Conservation (phyloP, 2,888 invertebrate genomes). For the Ditula angustiorana region DNA sequence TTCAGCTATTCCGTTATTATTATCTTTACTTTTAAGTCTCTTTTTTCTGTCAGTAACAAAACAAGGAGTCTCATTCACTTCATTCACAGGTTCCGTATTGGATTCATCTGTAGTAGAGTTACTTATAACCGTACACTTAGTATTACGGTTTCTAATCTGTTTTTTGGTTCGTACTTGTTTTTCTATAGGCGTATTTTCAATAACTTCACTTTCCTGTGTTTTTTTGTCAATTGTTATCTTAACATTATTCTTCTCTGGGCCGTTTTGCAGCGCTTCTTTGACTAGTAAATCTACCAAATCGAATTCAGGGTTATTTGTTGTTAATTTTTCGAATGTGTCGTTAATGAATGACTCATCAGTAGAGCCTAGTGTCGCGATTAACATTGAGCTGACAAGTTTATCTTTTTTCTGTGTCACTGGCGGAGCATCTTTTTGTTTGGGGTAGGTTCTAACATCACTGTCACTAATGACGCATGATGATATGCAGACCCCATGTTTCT, state of each 20-base stretch:
- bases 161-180: constrained; percentile 39
- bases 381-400: constrained; percentile 54
- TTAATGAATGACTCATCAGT: constrained; percentile 62
- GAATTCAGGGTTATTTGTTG: constrained; percentile 52
- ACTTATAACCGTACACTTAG: constrained; percentile 48
- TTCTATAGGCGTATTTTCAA: constrained; percentile 54
- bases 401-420: constrained; percentile 49
- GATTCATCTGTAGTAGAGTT: constrained; percentile 66
- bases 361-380: constrained; percentile 61
- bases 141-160: constrained; percentile 39
- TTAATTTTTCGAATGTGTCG: constrained; percentile 58
- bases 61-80: constrained; percentile 58
- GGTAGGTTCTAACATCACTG: constrained; percentile 45
- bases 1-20: constrained; percentile 23
- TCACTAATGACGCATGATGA: constrained; percentile 50
- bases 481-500: constrained; percentile 52
- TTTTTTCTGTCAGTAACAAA: constrained; percentile 53
- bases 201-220: constrained; percentile 50
- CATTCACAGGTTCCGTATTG: constrained; percentile 60
- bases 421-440: constrained; percentile 42
- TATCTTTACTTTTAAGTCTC: constrained; percentile 37
- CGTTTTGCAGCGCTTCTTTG: constrained; percentile 60
- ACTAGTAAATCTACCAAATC: constrained; percentile 64
- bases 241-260: constrained; percentile 51
- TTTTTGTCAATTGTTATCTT: constrained; percentile 52